phyloP scores from a whole-genome alignment of 2,113 vertebrate genomes.

The Myrmophylax atrothorax region DNA sequence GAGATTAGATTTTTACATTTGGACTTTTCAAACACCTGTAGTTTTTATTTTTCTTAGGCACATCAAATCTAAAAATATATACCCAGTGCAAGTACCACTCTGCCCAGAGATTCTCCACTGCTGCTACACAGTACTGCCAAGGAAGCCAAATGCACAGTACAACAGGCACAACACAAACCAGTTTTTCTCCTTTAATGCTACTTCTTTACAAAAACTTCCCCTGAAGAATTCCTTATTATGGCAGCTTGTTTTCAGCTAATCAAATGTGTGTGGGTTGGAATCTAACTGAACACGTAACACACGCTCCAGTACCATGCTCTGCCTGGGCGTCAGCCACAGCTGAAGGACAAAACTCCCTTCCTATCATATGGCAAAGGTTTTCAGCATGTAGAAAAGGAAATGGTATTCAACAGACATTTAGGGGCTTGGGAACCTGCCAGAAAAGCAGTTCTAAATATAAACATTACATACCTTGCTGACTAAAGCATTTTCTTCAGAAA shows the following conservation, averaged over 20 bases:
- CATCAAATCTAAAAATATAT: not conserved
- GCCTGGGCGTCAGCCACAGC: not conserved
- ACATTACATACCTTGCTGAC: fast-evolving
- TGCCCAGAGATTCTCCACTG: not conserved
- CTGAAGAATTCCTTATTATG: not conserved
- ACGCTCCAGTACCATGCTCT: fast-evolving
- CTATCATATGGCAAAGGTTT: fast-evolving
- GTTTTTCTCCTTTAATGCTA: not conserved
- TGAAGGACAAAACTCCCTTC: not conserved
- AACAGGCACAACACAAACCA: not conserved
- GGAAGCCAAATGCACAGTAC: not conserved
- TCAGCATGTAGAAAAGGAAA: not conserved
- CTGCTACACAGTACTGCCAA: not conserved
- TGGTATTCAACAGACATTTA: not conserved
- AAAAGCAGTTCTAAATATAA: not conserved
- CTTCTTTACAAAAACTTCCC: not conserved
- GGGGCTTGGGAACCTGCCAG: not conserved
- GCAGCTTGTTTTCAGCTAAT: not conserved
- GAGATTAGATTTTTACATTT: not conserved
- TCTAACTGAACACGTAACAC: fast-evolving
- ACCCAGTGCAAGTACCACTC: not conserved
- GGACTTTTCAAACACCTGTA: not conserved
- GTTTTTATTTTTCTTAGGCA: not conserved
- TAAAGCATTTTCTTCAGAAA: not conserved
- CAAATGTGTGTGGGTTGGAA: fast-evolving